Base-by-base conservation (phyloP, 2,888 invertebrate genomes). In the Microctonus brassicae region DNA sequence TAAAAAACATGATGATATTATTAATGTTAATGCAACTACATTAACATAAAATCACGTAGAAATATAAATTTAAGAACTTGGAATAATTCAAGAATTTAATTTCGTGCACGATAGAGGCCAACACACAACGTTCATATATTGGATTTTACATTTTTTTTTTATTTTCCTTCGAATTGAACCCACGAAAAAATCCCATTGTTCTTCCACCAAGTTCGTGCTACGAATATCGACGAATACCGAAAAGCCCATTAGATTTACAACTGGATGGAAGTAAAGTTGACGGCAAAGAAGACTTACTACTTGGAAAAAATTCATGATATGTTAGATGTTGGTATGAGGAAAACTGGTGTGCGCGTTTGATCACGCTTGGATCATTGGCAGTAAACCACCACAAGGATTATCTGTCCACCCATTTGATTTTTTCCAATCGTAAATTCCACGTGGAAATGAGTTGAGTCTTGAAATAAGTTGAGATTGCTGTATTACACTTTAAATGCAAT, bases 361-460 rank as follows among this genome's bases (percentile, higher is more conserved):
- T 20, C 29, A 36, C 13, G 39, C 57, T 66, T 26, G 39, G 33
- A 26, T 26, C 55, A 66, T 39, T 39, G 36, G 55, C 26, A 36
- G 65, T 57, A 57, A 66, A 26, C 36, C 13, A 65, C 34, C 53
- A 36, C 13, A 9, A 17, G 65, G 65, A 53, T 65, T 66, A 66
- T 66, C 53, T 66, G 34, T 22, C 55, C 57, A 57, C 39, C 55
- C 26, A 66, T 66, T 39, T 66, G 55, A 55, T 66, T 65, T 34
- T 26, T 24, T 55, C 57, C 17, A 47, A 47, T 47, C 47, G 47
- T 47, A 47, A 47, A 47, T 47, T 47, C 5, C 1, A 17, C 47
- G 47, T 47, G 4, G 47, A 47, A 47, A 47, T 47, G 17, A 47
- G 17, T 66, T 39, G 22, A 66, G 57, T 66, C 55, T 39, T 10